Evolutionary conservation across 2,888 invertebrate species (phyloP).

Genomic region (Acleris cristana): DNA sequence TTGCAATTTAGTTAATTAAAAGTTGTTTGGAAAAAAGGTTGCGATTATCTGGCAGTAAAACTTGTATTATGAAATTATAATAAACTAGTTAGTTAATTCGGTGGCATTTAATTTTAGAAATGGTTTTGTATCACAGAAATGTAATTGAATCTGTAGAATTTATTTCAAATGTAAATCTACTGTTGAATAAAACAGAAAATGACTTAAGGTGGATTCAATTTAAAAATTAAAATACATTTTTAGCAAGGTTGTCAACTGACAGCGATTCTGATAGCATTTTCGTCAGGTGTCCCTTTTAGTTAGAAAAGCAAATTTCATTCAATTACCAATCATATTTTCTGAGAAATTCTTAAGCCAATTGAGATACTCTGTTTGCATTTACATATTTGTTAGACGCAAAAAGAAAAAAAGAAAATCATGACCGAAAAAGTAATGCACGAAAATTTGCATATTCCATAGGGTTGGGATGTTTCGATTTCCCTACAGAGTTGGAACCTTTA

Average conservation of each 20-base stretch:
- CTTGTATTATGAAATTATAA: too few relatives aligned
- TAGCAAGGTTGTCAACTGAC: too few relatives aligned
- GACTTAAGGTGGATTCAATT: too few relatives aligned
- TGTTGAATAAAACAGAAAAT: too few relatives aligned
- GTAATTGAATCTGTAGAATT: too few relatives aligned
- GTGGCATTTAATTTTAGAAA: too few relatives aligned
- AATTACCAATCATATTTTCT: slow-evolving; percentile 3
- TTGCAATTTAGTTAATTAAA: slow-evolving; percentile 6
- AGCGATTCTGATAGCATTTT: background rate
- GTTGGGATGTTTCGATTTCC: slow-evolving; percentile 48
- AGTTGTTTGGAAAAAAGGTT: slow-evolving; percentile 10
- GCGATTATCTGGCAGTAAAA: too few relatives aligned
- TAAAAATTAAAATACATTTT: too few relatives aligned
- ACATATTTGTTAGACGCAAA: slow-evolving; percentile 46
- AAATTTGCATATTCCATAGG: slow-evolving; percentile 48
- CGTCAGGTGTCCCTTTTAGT: slow-evolving; percentile 12
- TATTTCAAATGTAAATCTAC: too few relatives aligned
- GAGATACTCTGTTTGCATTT: slow-evolving; percentile 39
- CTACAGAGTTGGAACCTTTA: slow-evolving; percentile 23
- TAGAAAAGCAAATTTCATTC: background rate
- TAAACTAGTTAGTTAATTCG: too few relatives aligned
- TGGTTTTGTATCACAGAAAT: too few relatives aligned
- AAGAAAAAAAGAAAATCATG: slow-evolving; percentile 39
- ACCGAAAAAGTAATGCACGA: slow-evolving; percentile 44
- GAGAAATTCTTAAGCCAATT: slow-evolving; percentile 1